Base-by-base conservation (phyloP, 2,888 invertebrate genomes). In the Dryocosmus kuriphilus region DNA sequence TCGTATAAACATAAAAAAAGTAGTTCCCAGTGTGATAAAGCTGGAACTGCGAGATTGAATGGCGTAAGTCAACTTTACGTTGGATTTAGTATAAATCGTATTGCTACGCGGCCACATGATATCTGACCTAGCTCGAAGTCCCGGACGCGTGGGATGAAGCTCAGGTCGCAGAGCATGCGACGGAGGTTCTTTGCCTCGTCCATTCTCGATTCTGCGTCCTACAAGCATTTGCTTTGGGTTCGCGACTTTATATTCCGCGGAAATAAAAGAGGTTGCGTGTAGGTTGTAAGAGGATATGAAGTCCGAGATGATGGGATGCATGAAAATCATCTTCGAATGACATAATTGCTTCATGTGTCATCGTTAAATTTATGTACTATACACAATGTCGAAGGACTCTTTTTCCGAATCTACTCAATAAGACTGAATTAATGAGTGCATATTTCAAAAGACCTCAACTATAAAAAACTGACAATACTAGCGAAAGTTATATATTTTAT, bases 151-250 rank as follows among this genome's bases (percentile, higher is more conserved):
- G 51, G 71, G 71, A 71, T 51, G 71, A 71, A n/a, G 27, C 30
- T 51, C 71, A 46, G 71, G 71, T 51, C 71, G 71, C 71, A 71
- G 71, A 71, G 55, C 71, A n/a, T 55, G 30, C 71, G 51, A n/a
- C 51, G 22, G 30, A 46, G 27, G 71, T 71, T 51, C 71, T 51
- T 71, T 71, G 27, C 71, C 71, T 60, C 63, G 63, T 63, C 51
- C 30, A 51, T 71, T 71, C 71, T 71, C 71, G 71, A 71, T 71
- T 71, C 51, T 71, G 71, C 71, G 71, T 51, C 71, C 71, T 71
- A 55, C 32, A 51, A 71, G 22, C 71, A 46, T 41, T 67, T 27
- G 8, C 27, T 41, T 67, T 46, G 27, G 19, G 27, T 71, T 51
- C 71, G 30, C 51, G 71, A 30, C 71, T 51, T 71, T 30, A 30